Conservation (phyloP, 2,113 vertebrate species). For the Hepsetus odoe region DNA sequence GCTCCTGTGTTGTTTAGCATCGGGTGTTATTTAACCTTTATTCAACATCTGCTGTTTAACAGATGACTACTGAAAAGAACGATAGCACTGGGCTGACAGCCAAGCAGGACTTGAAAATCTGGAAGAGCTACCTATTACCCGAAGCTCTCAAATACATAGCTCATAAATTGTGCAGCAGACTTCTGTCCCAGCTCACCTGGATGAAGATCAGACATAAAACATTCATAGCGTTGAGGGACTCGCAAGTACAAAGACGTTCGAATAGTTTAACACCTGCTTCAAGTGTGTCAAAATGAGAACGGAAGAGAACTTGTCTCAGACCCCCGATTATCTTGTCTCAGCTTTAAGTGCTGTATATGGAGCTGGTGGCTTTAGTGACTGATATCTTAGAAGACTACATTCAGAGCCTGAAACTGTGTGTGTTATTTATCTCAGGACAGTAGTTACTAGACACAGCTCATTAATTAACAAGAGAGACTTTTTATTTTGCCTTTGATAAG, state of each 20-base stretch:
- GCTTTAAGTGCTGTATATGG: background rate
- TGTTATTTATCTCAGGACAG: background rate
- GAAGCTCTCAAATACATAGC: conserved; percentile 39
- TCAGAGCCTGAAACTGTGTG: background rate
- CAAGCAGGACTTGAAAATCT: conserved; percentile 30
- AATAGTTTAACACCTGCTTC: conserved; percentile 15
- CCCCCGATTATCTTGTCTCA: background rate
- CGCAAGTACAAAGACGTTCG: background rate
- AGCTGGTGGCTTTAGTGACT: background rate
- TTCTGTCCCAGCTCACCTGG: conserved; percentile 35
- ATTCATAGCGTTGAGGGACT: background rate
- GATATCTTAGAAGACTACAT: background rate
- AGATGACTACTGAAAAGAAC: conserved; percentile 27
- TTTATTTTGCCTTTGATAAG: background rate
- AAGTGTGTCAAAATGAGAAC: background rate
- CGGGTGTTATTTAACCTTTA: conserved; percentile 35
- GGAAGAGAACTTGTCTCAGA: background rate
- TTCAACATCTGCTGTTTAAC: conserved; percentile 49
- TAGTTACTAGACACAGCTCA: background rate
- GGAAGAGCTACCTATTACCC: conserved; percentile 39
- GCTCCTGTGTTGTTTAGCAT: conserved; percentile 40
- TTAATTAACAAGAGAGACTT: background rate
- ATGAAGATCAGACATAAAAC: conserved; percentile 16
- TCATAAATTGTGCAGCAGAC: conserved; percentile 42
- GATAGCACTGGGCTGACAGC: conserved; percentile 13